A percentile compares a stretch with the other conserved stretches of the same genome.
Conservation (phyloP, 2,888 invertebrate species). For the Chironomus riparius region DNA sequence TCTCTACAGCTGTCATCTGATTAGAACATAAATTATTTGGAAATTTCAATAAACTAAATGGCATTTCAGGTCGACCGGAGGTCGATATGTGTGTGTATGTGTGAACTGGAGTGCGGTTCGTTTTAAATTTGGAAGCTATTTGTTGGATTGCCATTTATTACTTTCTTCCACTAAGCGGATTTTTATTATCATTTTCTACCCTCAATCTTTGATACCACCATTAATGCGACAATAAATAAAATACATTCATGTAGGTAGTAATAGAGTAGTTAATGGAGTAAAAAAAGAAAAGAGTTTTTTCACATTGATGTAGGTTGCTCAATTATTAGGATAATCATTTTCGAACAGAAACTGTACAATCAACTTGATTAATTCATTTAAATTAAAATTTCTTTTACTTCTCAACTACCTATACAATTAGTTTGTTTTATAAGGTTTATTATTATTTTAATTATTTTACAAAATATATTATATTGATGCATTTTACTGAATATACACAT, state of each 20-base stretch:
- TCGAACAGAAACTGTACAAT: background rate
- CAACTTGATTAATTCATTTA: conserved; percentile 21
- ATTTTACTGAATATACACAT: no score
- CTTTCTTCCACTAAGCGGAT: conserved; percentile 3
- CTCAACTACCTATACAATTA: no score
- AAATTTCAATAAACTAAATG: conserved; percentile 23
- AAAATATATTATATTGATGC: no score
- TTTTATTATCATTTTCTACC: background rate
- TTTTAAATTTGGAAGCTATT: background rate
- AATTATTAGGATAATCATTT: background rate
- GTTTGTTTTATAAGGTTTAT: no score
- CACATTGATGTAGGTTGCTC: conserved; percentile 12
- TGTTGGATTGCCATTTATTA: background rate
- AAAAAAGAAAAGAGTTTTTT: background rate
- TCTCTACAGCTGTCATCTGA: conserved; percentile 17
- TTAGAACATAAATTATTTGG: conserved; percentile 24
- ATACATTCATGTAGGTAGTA: background rate
- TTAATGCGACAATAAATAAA: background rate
- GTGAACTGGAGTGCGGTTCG: background rate
- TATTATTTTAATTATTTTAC: no score
- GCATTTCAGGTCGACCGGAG: background rate
- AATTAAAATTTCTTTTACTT: background rate
- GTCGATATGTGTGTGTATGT: background rate
- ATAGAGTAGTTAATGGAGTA: background rate
- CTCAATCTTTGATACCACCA: background rate